phyloP scores from a whole-genome alignment of 2,888 invertebrate species.

The Andrena haemorrhoa region DNA sequence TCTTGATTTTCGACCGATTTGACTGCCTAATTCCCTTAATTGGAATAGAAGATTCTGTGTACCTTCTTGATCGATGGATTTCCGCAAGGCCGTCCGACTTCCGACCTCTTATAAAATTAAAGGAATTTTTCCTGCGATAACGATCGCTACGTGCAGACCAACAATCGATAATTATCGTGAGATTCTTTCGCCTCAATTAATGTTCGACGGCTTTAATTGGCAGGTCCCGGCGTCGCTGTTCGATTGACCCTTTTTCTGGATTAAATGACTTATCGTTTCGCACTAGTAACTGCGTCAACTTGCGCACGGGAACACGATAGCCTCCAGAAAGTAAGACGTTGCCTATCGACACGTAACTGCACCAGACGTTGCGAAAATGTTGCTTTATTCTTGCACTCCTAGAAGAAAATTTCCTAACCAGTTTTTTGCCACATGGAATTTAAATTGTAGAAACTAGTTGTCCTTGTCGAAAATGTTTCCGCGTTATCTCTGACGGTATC shows the following conservation, averaged over 20 bases:
- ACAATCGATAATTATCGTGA: slow-evolving; percentile 15
- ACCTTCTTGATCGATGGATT: neutral
- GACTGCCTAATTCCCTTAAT: too few species aligned
- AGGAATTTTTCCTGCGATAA: neutral
- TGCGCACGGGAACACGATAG: neutral
- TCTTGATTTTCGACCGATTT: too few species aligned
- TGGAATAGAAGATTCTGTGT: neutral
- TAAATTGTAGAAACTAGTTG: neutral
- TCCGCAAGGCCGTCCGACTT: neutral
- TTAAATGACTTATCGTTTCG: slow-evolving; percentile 32
- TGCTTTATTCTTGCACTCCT: too few species aligned
- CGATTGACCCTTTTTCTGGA: neutral
- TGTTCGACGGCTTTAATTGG: slow-evolving; percentile 20
- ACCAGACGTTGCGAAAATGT: neutral
- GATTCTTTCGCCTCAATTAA: slow-evolving; percentile 20
- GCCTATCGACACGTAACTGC: neutral
- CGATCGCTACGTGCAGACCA: neutral
- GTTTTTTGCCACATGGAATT: neutral
- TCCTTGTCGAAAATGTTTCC: neutral
- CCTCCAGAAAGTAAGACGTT: neutral
- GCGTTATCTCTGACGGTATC: slow-evolving; percentile 23
- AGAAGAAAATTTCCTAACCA: neutral
- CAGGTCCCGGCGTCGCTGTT: neutral
- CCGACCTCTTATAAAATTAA: neutral
- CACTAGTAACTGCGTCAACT: neutral